Evolutionary conservation across 2,888 invertebrate species (phyloP), one percentile per base, ranked within the genome.

Genomic region (Caradrina kadenii): DNA sequence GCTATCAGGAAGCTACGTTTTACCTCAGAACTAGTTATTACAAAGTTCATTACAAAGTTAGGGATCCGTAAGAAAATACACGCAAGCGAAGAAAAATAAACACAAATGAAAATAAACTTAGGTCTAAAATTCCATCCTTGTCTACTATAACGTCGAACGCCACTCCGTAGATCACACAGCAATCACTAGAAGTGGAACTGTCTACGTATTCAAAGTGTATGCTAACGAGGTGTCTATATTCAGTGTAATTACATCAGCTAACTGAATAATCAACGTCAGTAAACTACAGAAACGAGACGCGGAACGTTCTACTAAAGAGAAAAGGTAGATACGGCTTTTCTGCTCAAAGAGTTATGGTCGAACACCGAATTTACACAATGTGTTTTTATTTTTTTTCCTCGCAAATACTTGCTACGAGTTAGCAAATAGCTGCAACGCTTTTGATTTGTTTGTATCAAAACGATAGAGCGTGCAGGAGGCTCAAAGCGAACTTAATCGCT

Each of bases 221-320:
- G 69, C 39, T 76, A 79, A 76, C 75, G 50, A 76, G 54, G 49
- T 69, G 61, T 76, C 76, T 76, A 64, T 74, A 76, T 76, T 79
- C 76, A 59, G 63, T 58, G 50, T 74, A 79, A 80, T 80, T 64
- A 62, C 61, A 35, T 35, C 50, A 54, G 63, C 54, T n/a, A 50
- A 19, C 61, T 69, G 58, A 79, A 64, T 79, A 79, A 76, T 62
- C 42, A 69, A 76, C 60, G 52, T 19, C 61, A 50, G 39, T 31
- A 39, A 74, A 49, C 75, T 53, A 53, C 55, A 45, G 42, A 31
- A 62, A 55, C 61, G 53, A 19, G 10, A 50, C 49, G 56, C n/a
- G 26, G 31, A 61, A 31, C 8, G 22, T 17, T 62, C n/a, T 10
- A 42, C 22, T 58, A 11, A 35, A 45, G 55, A 21, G 45, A 50